These are phyloP conservation scores for Hemiprocne comata DNA, from an alignment of 2,113 vertebrate genomes.

Conservation along the genomic window DNA sequence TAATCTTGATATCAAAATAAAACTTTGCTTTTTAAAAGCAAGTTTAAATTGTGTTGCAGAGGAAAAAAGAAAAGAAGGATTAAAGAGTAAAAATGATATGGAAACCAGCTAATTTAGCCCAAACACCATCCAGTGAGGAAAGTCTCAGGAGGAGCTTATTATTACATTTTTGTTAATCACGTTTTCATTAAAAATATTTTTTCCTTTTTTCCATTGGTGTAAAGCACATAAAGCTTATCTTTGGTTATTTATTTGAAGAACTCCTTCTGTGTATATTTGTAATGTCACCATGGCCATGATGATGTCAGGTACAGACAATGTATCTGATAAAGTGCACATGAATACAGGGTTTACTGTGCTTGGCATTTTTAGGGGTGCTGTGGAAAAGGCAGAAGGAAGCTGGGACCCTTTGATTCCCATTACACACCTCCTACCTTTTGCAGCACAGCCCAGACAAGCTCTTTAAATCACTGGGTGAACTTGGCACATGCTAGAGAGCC, in stretches of 20 bases:
- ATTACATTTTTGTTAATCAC: not conserved
- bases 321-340: not conserved
- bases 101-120: not conserved
- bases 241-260: not conserved
- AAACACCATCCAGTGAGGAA: not conserved
- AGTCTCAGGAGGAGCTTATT: not conserved
- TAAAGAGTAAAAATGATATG: not conserved
- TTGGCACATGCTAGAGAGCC: not conserved
- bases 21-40: not conserved
- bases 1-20: not conserved
- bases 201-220: not conserved
- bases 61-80: not conserved
- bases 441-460: not conserved
- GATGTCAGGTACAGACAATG: not conserved
- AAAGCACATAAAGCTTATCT: not conserved
- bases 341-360: not conserved
- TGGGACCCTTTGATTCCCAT: not conserved
- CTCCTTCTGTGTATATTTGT: not conserved
- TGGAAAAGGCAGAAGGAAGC: not conserved
- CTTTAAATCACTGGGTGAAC: not conserved
- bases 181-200: not conserved
- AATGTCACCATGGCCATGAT: not conserved
- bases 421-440: not conserved
- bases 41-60: not conserved
- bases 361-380: not conserved